phyloP scores from a whole-genome alignment of 2,797 vertebrate genomes.

The Sebastes jordani region DNA sequence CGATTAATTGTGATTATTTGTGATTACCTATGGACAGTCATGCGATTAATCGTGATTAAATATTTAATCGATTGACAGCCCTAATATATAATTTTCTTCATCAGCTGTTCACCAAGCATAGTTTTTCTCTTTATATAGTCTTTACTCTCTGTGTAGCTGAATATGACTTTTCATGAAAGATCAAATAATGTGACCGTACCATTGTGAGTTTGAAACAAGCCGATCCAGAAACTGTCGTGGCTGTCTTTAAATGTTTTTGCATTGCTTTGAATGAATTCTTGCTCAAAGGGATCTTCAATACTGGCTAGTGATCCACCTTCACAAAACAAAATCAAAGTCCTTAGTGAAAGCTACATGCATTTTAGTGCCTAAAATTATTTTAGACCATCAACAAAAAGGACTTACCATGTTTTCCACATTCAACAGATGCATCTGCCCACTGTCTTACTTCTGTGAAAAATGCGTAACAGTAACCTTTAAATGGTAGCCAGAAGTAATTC shows the following conservation, averaged over 20 bases:
- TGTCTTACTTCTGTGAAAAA: conserved; percentile 65
- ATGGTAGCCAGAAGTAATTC: conserved; percentile 81
- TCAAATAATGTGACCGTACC: conserved; percentile 69
- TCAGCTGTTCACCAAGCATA: background rate
- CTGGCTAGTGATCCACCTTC: conserved; percentile 84
- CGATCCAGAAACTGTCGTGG: conserved; percentile 83
- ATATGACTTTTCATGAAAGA: background rate
- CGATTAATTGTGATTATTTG: no score
- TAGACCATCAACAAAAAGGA: accelerated
- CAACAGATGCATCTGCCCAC: conserved; percentile 81
- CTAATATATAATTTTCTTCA: background rate
- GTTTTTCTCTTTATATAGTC: background rate
- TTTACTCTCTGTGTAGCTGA: background rate
- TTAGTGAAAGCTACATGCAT: background rate
- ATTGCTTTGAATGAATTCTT: conserved; percentile 77
- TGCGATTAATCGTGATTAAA: no score
- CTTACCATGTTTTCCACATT: conserved; percentile 81
- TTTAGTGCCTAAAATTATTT: background rate
- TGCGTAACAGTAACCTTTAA: conserved; percentile 86
- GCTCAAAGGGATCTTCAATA: conserved; percentile 82
- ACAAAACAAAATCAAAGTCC: conserved; percentile 4
- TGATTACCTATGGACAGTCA: no score
- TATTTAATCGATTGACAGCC: no score
- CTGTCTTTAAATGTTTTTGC: conserved; percentile 70
- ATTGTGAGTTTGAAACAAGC: conserved; percentile 84